phyloP scores from a whole-genome alignment of 2,113 vertebrate species.

The Nerophis lumbriciformis region DNA sequence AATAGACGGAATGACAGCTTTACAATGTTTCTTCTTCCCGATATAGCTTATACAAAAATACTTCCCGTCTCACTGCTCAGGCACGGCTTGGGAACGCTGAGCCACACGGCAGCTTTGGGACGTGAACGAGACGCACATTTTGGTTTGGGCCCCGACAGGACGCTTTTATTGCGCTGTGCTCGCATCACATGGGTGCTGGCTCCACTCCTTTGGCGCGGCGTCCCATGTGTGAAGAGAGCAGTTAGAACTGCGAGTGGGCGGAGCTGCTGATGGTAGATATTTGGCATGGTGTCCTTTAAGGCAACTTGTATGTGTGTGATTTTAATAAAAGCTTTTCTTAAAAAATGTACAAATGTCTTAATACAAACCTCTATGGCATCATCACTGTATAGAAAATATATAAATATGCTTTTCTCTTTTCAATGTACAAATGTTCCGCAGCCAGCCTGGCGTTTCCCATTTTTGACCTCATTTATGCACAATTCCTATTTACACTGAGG shows the following conservation, averaged over 20 bases:
- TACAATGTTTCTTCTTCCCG: constrained; percentile 80
- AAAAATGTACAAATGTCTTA: constrained; percentile 89
- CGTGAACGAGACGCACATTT: neutral
- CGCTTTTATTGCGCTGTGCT: neutral
- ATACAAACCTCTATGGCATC: constrained; percentile 92
- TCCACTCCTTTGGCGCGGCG: too few species aligned
- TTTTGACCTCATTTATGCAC: constrained; percentile 69
- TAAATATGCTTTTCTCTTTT: constrained; percentile 87
- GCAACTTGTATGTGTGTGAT: constrained; percentile 90
- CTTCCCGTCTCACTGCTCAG: constrained; percentile 72
- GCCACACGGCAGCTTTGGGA: constrained; percentile 13
- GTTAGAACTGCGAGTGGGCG: constrained; percentile 5
- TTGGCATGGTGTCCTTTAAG: constrained; percentile 81
- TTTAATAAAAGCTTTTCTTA: constrained; percentile 74
- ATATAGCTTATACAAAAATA: constrained; percentile 92
- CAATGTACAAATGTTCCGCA: constrained; percentile 88
- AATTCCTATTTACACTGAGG: constrained; percentile 79
- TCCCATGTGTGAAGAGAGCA: too few species aligned
- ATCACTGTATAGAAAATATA: constrained; percentile 98
- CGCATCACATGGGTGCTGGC: constrained; percentile 66
- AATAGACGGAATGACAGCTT: constrained; percentile 72
- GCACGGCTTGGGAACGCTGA: constrained; percentile 60
- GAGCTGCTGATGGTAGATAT: constrained; percentile 45
- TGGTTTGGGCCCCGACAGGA: neutral
- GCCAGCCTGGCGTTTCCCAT: constrained; percentile 27